Percentiles rank a stretch among this genome's conserved stretches.
Evolutionary conservation across 2,888 invertebrate genomes (phyloP).

Genomic region (Parnassius mnemosyne): DNA sequence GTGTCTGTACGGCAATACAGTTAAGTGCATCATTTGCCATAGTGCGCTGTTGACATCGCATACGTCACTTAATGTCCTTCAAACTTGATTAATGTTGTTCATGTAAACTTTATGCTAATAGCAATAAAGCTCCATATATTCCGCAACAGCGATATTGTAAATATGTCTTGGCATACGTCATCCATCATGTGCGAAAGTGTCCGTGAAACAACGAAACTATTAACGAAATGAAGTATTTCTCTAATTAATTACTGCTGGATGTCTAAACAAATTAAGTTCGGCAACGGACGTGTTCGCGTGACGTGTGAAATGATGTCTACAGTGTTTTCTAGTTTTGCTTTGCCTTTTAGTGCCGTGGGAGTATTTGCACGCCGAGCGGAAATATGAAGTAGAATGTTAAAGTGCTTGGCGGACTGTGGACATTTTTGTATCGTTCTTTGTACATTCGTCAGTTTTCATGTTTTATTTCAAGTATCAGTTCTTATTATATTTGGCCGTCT

Average conservation of each 20-base stretch:
- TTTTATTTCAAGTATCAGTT: background rate
- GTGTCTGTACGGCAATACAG: slow-evolving; percentile 51
- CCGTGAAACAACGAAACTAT: slow-evolving; percentile 48
- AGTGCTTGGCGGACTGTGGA: background rate
- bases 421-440: slow-evolving; percentile 2
- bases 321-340: slow-evolving; percentile 3
- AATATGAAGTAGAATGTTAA: slow-evolving; percentile 1
- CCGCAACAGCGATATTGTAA: background rate
- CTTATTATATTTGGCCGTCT: no score
- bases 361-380: slow-evolving; percentile 6
- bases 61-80: slow-evolving; percentile 19
- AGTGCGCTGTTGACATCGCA: slow-evolving; percentile 23
- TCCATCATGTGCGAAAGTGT: slow-evolving; percentile 59
- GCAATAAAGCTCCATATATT: slow-evolving; percentile 4
- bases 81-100: slow-evolving; percentile 13
- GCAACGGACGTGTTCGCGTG: slow-evolving; percentile 37
- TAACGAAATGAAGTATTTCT: slow-evolving; percentile 48
- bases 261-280: slow-evolving; percentile 52
- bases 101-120: slow-evolving; percentile 11
- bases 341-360: slow-evolving; percentile 7
- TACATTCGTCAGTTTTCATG: background rate
- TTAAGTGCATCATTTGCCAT: slow-evolving; percentile 60
- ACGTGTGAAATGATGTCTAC: slow-evolving; percentile 13
- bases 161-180: slow-evolving; percentile 31
- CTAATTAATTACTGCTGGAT: slow-evolving; percentile 47